Base-by-base conservation (phyloP, 2,888 invertebrate species). In the Pristionchus japonicus region DNA sequence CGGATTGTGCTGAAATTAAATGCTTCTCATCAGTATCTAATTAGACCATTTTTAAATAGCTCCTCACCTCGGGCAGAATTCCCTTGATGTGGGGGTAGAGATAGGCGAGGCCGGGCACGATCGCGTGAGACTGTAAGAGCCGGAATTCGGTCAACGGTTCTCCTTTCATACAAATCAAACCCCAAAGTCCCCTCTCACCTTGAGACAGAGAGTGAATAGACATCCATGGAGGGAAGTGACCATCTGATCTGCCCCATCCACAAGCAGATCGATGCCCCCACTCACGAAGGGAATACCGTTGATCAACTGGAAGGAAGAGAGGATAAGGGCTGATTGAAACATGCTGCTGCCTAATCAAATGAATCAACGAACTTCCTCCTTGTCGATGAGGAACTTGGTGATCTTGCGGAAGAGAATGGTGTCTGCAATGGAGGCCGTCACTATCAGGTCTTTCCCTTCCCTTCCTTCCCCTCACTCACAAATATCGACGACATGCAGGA, bases 151-250 rank as follows among this genome's bases (percentile, higher is more conserved):
- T n/a, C n/a, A n/a, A n/a, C n/a, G n/a, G n/a, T n/a, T n/a, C n/a
- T n/a, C n/a, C n/a, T n/a, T n/a, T n/a, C n/a, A n/a, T n/a, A n/a
- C n/a, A n/a, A n/a, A n/a, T n/a, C n/a, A n/a, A n/a, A n/a, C n/a
- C n/a, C n/a, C n/a, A n/a, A n/a, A n/a, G 13, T 15, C 64, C 64
- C 27, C 27, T 31, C 27, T 64, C 34, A 85, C 85, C 86, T 86
- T 86, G 47, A 86, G 70, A 49, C 86, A 86, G 34, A 86, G 67
- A 15, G 47, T 47, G 86, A 86, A 86, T 31, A 49, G 49, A 47
- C 23, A 86, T 86, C 70, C 70, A 49, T 86, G 70, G 49, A 86
- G 86, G n/a, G 86, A 27, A 11, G 86, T 70, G 0, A 86, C 70
- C 6, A 37, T 86, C 49, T 70, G 47, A 31, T 86, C 86, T 3